A percentile compares a stretch with the other conserved stretches of the same genome.
These are phyloP conservation scores for Columba guinea DNA, from an alignment of 2,797 vertebrate species.

Conservation along the genomic window DNA sequence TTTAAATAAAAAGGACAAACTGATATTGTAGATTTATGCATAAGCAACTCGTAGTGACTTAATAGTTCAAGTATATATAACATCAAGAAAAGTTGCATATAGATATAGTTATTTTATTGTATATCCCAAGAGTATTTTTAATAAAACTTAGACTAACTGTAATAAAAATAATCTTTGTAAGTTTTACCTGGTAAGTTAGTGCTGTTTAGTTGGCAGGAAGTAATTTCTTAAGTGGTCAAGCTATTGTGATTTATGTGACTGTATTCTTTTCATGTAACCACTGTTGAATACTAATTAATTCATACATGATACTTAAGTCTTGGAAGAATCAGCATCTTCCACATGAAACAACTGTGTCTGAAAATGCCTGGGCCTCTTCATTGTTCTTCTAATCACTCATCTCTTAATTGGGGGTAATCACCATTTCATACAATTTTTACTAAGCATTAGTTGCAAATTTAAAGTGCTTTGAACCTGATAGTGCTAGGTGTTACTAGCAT, in stretches of 20 bases:
- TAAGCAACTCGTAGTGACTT: not conserved
- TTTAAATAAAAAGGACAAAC: not conserved
- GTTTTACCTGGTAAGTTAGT: not conserved
- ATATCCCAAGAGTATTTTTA: not conserved
- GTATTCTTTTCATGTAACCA: not conserved
- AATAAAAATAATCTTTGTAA: not conserved
- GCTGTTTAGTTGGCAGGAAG: not conserved
- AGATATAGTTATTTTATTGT: not conserved
- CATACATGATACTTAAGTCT: not conserved
- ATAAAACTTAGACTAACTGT: not conserved
- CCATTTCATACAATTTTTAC: not conserved
- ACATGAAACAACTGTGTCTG: not conserved
- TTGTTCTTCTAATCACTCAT: not conserved
- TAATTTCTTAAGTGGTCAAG: slow-evolving; percentile 22
- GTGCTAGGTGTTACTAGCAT: not conserved
- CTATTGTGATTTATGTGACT: slow-evolving; percentile 1
- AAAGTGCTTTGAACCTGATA: not conserved
- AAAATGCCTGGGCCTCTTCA: not conserved
- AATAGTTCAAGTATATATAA: not conserved
- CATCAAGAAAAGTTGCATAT: not conserved
- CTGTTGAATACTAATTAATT: not conserved
- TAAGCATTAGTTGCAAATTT: not conserved
- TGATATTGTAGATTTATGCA: not conserved
- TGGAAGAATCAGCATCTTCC: not conserved
- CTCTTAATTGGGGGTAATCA: not conserved